These are phyloP conservation scores for Sceloporus undulatus DNA, from an alignment of 2,113 vertebrate genomes.

Conservation along the genomic window DNA sequence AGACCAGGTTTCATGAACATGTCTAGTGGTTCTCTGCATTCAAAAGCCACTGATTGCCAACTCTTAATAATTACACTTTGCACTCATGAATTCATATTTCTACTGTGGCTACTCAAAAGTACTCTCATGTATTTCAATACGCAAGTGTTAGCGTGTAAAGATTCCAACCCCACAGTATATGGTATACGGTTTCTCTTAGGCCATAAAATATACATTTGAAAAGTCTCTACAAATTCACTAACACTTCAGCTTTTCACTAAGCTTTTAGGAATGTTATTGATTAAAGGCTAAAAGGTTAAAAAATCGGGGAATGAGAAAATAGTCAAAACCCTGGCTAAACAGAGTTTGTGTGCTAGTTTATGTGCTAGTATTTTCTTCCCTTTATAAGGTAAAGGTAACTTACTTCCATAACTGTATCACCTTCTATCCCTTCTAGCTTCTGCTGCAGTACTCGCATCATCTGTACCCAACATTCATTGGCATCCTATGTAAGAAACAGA, in stretches of 20 bases:
- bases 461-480: conserved; percentile 98
- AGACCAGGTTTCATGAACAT: background rate
- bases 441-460: conserved; percentile 98
- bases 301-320: no score
- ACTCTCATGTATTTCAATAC: no score
- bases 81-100: no score
- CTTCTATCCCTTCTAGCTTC: conserved; percentile 91
- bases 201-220: background rate
- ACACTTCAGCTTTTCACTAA: no score
- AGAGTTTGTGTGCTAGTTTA: no score
- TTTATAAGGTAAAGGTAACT: background rate
- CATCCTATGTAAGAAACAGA: conserved; percentile 83
- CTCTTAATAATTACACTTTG: background rate
- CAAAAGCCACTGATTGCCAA: background rate
- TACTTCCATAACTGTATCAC: conserved; percentile 93
- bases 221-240: no score
- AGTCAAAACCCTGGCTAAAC: background rate
- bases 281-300: no score
- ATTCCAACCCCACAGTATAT: background rate
- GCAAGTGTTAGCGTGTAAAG: background rate
- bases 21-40: background rate
- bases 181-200: background rate
- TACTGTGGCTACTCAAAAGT: no score
- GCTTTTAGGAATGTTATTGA: no score
- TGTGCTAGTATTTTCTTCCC: no score